These are phyloP conservation scores for Peucedramus taeniatus DNA, from an alignment of 2,113 vertebrate species.

Conservation along the genomic window DNA sequence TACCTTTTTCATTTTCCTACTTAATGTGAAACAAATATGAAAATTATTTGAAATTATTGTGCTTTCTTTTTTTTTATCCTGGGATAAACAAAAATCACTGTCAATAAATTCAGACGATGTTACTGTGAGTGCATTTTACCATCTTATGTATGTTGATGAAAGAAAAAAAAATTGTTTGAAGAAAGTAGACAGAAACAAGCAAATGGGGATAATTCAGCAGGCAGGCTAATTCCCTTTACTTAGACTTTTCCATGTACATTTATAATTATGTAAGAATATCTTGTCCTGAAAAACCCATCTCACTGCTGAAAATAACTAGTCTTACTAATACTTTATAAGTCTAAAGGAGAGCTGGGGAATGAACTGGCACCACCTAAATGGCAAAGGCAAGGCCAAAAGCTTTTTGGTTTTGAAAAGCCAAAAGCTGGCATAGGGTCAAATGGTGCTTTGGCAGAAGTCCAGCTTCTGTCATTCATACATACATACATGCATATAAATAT, in stretches of 20 bases:
- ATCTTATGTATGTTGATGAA: neutral
- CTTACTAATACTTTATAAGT: neutral
- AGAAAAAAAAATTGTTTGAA: neutral
- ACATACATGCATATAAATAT: rapidly evolving
- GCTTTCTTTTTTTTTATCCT: neutral
- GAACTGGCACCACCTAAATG: neutral
- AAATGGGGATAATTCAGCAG: neutral
- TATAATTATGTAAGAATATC: neutral
- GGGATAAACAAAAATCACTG: neutral
- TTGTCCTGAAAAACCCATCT: neutral
- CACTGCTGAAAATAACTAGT: neutral
- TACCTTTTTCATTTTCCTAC: slow-evolving; percentile 5
- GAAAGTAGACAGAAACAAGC: neutral
- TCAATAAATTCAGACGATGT: neutral
- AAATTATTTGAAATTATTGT: neutral
- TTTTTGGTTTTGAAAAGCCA: neutral
- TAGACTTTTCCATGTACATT: neutral
- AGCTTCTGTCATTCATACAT: neutral
- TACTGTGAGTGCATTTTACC: neutral
- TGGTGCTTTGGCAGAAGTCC: neutral
- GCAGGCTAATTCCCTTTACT: neutral
- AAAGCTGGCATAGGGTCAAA: neutral
- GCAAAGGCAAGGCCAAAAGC: neutral
- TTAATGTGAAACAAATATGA: neutral
- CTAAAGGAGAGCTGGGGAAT: neutral